Evolutionary conservation across 2,113 vertebrate genomes (phyloP), one percentile per base, ranked within the genome.

Genomic region (Hippocampus barbouri): DNA sequence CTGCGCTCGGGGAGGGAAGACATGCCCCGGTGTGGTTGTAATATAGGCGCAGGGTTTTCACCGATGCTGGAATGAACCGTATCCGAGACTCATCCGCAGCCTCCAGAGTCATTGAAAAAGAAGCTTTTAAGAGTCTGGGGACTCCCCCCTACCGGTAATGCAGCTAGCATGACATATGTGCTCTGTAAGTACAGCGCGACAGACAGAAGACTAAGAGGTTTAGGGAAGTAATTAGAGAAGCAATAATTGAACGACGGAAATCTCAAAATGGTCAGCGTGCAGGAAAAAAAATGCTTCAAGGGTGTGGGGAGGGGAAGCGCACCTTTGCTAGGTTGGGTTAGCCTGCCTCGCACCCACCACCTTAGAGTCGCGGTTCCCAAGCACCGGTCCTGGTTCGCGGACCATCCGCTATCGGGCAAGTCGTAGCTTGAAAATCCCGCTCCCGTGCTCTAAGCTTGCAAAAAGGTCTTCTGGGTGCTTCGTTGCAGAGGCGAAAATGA

Each of bases 221-320:
- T 80, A 79, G 72, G 20, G 67, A 79, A 64, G 82, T 79, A 78
- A 83, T 87, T 81, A 86, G 82, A 49, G 64, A 41, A 47, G 65
- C 68, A 79, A 80, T 71, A 77, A 71, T 65, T 49, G 61, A 76
- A 74, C 23, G 54, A 57, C 2, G 69, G 86, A 66, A 72, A 57
- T 74, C 71, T 72, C 18, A 71, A 79, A 79, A 5, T 10, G 75
- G 15, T 62, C 71, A 77, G 79, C 59, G 43, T 47, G 30, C 65
- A 78, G 69, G 34, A 6, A 38, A 73, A 84, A 82, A 82, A 79
- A 53, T 41, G 71, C 69, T 74, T 75, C 63, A 71, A n/a, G 83
- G 1, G n/a, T 54, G 49, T 54, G 16, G 71, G 70, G 73, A 81
- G 45, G 68, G 23, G 62, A 77, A 60, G 16, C 11, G 2, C 30